phyloP scores from a whole-genome alignment of 2,888 invertebrate genomes.

The Apoderus coryli region DNA sequence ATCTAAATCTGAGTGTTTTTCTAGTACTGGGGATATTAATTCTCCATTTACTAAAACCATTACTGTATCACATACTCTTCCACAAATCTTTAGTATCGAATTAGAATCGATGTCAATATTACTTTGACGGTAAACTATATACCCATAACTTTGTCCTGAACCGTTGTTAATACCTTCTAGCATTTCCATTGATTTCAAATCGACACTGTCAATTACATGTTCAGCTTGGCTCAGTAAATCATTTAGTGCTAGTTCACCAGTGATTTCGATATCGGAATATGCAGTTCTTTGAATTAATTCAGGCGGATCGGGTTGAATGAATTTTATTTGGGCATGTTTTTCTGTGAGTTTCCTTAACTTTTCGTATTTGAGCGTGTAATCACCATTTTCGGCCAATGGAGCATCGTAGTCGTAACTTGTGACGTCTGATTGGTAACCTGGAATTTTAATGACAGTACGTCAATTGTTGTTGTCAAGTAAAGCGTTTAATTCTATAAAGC shows the following conservation, averaged over 20 bases:
- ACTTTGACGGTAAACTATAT: slow-evolving; percentile 36
- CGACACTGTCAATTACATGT: slow-evolving; percentile 12
- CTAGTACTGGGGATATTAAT: slow-evolving; percentile 26
- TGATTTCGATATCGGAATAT: slow-evolving; percentile 24
- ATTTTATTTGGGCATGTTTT: slow-evolving; percentile 25
- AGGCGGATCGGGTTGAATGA: slow-evolving; percentile 27
- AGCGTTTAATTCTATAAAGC: too few species aligned
- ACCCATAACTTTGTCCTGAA: slow-evolving; percentile 42
- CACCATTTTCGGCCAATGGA: slow-evolving; percentile 78
- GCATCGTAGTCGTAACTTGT: slow-evolving; percentile 55
- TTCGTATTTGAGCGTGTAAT: slow-evolving; percentile 71
- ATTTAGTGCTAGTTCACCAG: slow-evolving; percentile 17
- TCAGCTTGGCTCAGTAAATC: slow-evolving; percentile 16
- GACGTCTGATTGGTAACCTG: slow-evolving; percentile 29
- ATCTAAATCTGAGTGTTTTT: slow-evolving; percentile 23
- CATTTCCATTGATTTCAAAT: slow-evolving; percentile 26
- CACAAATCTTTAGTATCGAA: slow-evolving; percentile 27
- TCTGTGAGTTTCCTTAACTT: slow-evolving; percentile 43
- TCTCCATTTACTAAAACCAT: slow-evolving; percentile 34
- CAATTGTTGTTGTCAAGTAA: too few species aligned
- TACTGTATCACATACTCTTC: slow-evolving; percentile 36
- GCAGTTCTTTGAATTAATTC: slow-evolving; percentile 22
- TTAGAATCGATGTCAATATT: slow-evolving; percentile 22
- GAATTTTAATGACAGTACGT: too few species aligned
- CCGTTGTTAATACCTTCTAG: slow-evolving; percentile 29